Evolutionary conservation across 1,140 invertebrate genomes (phyloP), one percentile per base, ranked within the genome.

Genomic region (Druon quercuslanigerum): DNA sequence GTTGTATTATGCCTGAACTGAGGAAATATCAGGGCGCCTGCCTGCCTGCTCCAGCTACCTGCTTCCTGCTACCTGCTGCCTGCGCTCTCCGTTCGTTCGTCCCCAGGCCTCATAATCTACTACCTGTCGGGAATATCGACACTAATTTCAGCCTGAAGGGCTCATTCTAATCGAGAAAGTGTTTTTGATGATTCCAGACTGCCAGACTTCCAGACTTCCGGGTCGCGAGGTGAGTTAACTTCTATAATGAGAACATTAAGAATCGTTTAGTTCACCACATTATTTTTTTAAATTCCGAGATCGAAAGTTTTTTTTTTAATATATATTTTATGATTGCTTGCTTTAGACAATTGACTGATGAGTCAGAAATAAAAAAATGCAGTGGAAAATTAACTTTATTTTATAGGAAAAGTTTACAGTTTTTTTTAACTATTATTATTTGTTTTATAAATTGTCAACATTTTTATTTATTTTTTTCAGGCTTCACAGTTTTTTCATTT

Each of bases 31-130:
- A 54, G 17, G 60, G 25, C 1, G 57, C 60, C 33, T 66, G 33
- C 33, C 25, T 66, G 11, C 25, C n/a, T n/a, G n/a, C n/a, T 66
- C 5, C 4, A 66, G 20, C 25, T 66, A 66, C 60, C 60, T 66
- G 60, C 60, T 25, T 66, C 5, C 4, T 46, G 20, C 25, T 66
- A 66, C 60, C 60, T 66, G 60, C 60, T 25, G 46, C 60, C 60
- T 46, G 60, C 60, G 25, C 60, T 66, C 60, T 66, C 60, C 46
- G 60, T 66, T 66, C 60, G 40, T 33, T 66, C 46, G n/a, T 66
- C 60, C 60, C n/a, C 60, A 66, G 60, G 60, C 14, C 20, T 66
- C 5, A 66, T 66, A 66, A 66, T 66, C 60, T 57, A 16, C 57
- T 20, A 60, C 25, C 57, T 11, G 25, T 16, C 52, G 17, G 14